phyloP scores from a whole-genome alignment of 2,113 vertebrate species.

The Chamaetylas fuelleborni region DNA sequence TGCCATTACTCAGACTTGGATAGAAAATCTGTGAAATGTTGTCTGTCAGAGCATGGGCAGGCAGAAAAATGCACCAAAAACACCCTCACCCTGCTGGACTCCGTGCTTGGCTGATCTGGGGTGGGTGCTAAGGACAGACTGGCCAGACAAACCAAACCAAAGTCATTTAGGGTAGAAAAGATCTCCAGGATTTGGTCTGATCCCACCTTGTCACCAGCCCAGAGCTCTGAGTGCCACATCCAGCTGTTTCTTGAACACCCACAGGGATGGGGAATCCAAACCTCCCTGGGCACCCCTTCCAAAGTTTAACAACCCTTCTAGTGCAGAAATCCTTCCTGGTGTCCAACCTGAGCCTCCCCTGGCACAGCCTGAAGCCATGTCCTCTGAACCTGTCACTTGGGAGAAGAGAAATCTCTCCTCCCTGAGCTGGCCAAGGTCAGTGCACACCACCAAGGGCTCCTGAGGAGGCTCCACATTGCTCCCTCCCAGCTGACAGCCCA shows the following conservation, averaged over 20 bases:
- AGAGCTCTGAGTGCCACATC: not conserved
- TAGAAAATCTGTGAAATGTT: not conserved
- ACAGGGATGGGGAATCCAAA: not conserved
- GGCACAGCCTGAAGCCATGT: not conserved
- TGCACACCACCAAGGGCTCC: not conserved
- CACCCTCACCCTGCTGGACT: not conserved
- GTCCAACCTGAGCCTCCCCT: not conserved
- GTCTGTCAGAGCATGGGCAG: not conserved
- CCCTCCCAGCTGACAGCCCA: not conserved
- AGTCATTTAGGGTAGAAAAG: not conserved
- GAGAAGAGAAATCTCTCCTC: not conserved
- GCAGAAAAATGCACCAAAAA: not conserved
- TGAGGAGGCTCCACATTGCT: not conserved
- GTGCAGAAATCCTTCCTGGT: not conserved
- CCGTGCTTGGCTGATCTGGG: not conserved
- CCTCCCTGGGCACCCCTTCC: not conserved
- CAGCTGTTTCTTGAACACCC: not conserved
- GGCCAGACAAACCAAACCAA: not conserved
- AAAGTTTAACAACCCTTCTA: not conserved
- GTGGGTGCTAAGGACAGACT: not conserved
- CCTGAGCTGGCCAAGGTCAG: not conserved
- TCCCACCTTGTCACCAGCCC: not conserved
- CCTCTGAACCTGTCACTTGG: not conserved
- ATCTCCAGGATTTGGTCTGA: no score
- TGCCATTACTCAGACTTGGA: not conserved